Percentiles rank a stretch among this genome's conserved stretches.
Evolutionary conservation across 2,888 invertebrate genomes (phyloP).

Genomic region (Linhomoeus sp.): DNA sequence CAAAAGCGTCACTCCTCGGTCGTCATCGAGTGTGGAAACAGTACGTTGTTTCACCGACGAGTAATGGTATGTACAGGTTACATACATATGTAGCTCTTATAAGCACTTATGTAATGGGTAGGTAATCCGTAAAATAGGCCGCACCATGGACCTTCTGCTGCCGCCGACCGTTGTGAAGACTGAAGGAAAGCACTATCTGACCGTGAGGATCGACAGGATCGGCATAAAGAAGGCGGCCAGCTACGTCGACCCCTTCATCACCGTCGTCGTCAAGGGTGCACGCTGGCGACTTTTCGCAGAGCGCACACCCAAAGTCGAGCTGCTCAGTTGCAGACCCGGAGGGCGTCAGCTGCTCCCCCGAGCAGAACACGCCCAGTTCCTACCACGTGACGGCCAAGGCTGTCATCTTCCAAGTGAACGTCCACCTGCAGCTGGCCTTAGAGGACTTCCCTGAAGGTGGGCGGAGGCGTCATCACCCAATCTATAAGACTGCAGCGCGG

Average conservation of each 20-base stretch:
- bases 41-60: no score
- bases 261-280: constrained; percentile 25
- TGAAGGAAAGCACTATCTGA: no score
- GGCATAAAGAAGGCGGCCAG: constrained; percentile 25
- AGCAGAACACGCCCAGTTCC: constrained; percentile 24
- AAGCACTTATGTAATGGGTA: no score
- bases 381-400: constrained; percentile 17
- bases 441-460: constrained; percentile 24
- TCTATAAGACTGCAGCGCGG: not conserved
- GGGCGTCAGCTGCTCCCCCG: constrained; percentile 18
- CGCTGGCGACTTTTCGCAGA: not conserved
- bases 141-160: no score
- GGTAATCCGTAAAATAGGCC: no score
- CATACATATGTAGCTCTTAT: no score
- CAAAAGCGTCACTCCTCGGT: no score
- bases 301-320: not conserved
- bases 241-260: constrained; percentile 24
- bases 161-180: no score
- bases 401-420: constrained; percentile 21
- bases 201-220: constrained; percentile 22
- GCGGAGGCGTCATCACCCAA: not conserved
- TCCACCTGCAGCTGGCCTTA: constrained; percentile 24
- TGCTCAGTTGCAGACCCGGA: constrained; percentile 12
- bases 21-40: no score
- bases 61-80: no score